A percentile compares a stretch with the other conserved stretches of the same genome.
Conservation (phyloP, 1,140 invertebrate genomes). For the Achatina immaculata region DNA sequence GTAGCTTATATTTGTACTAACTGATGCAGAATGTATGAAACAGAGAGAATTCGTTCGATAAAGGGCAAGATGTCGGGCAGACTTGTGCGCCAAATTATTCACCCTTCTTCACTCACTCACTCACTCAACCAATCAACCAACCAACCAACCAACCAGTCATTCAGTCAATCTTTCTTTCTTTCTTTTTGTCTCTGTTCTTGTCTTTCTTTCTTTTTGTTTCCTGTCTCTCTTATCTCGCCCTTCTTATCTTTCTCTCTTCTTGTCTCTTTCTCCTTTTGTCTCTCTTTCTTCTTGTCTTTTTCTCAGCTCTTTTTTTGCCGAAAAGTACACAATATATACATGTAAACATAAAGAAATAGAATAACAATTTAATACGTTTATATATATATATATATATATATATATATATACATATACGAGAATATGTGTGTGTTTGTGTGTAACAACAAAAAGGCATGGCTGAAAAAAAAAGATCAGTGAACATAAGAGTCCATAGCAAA, state of each 20-base stretch:
- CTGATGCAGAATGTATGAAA: no score
- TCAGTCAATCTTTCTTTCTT: not conserved
- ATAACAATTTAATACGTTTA: not conserved
- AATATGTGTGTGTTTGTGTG: conserved; percentile 1
- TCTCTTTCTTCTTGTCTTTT: not conserved
- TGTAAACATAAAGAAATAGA: conserved; percentile 1
- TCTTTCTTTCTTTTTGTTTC: not conserved
- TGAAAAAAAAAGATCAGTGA: no score
- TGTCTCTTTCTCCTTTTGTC: not conserved
- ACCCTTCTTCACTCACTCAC: no score
- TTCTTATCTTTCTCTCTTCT: not conserved
- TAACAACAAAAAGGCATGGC: no score
- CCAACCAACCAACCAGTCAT: no score
- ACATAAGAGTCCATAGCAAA: no score
- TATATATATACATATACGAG: conserved; percentile 1
- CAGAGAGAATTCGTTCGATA: no score
- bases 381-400: not conserved
- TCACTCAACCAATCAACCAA: no score
- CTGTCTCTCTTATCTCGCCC: not conserved
- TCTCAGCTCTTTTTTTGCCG: not conserved
- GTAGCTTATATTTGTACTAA: no score
- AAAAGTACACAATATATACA: conserved; percentile 7
- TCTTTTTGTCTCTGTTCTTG: not conserved
- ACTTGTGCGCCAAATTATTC: no score
- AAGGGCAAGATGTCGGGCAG: no score